Evolutionary conservation across 2,888 invertebrate genomes (phyloP).

Genomic region (Rotaria magnacalcarata): DNA sequence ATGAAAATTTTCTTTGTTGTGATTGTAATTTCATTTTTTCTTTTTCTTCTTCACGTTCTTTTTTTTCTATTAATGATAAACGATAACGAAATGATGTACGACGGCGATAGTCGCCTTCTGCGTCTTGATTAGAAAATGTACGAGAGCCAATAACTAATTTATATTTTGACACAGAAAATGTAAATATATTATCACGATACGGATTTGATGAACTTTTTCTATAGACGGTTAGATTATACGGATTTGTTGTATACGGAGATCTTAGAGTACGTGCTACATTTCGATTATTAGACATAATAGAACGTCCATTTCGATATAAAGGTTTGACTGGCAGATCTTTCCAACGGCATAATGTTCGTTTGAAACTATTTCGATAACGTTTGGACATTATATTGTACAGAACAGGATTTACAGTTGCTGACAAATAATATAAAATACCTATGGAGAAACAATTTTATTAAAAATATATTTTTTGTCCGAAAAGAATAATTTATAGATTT

Average conservation of each 20-base stretch:
- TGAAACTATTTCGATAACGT: slow-evolving; percentile 85
- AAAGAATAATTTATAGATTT: too few species aligned
- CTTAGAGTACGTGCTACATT: neutral
- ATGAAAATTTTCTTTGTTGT: slow-evolving; percentile 1
- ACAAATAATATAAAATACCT: slow-evolving; percentile 55
- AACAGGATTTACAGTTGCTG: slow-evolving; percentile 85
- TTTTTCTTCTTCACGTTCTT: slow-evolving; percentile 6
- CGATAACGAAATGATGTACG: slow-evolving; percentile 29
- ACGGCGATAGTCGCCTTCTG: neutral
- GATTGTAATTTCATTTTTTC: slow-evolving; percentile 3
- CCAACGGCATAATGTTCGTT: slow-evolving; percentile 56
- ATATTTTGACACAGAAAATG: slow-evolving; percentile 25
- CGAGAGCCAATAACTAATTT: slow-evolving; percentile 22
- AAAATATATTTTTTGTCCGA: too few species aligned
- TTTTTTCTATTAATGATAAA: neutral
- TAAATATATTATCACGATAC: slow-evolving; percentile 12
- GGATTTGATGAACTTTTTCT: neutral
- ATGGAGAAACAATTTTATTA: neutral
- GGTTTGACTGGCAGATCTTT: neutral
- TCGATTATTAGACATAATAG: neutral
- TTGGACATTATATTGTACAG: slow-evolving; percentile 89
- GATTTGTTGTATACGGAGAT: neutral
- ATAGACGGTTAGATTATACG: neutral
- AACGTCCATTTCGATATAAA: neutral
- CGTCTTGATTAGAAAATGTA: neutral